Base-by-base conservation (phyloP, 2,797 vertebrate genomes). In the Echeneis naucrates region DNA sequence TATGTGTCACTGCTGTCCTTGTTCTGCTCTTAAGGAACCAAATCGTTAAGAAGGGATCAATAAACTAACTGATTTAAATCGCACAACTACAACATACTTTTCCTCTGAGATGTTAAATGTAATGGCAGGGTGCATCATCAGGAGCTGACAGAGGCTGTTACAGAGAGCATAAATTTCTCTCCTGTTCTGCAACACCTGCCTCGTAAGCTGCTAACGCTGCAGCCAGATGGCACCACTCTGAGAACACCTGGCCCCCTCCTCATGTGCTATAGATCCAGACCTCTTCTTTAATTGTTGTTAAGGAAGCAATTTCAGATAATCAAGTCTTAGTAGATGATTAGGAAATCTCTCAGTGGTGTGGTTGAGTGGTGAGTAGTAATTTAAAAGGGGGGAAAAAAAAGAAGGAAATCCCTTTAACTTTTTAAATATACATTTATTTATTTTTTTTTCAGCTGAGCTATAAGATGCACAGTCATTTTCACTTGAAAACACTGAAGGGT, bases 151-250 rank as follows among this genome's bases (percentile, higher is more conserved):
- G 79, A 81, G 79, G 75, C 83, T 71, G 80, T 88, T 83, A 83
- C 74, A 81, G 74, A 81, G 74, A 60, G 75, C 70, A 79, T 84
- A 77, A 44, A 87, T 83, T 76, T 86, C 81, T 75, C 82, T 83
- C 67, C 80, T 77, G 75, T 81, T 82, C 78, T 68, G 72, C 55
- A 88, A 86, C 93, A 93, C 92, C 92, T 94, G 93, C 86, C 81
- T 87, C 79, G 61, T 89, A 85, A 90, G 81, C 85, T 81, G 91
- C 83, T 79, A 82, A 81, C 75, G 56, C 87, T 73, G 77, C 50
- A 74, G 81, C 90, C 92, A 93, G 92, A 93, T 93, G 93, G 93
- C 84, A 74, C 61, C 14, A 32, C 84, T 92, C 89, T 80, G 80
- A 68, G 81, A 91, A 93, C 92, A 94, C 91, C 93, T 92, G 91